A percentile compares a stretch with the other conserved stretches of the same genome.
phyloP scores from a whole-genome alignment of 2,797 vertebrate genomes.

The Glossophaga mutica region DNA sequence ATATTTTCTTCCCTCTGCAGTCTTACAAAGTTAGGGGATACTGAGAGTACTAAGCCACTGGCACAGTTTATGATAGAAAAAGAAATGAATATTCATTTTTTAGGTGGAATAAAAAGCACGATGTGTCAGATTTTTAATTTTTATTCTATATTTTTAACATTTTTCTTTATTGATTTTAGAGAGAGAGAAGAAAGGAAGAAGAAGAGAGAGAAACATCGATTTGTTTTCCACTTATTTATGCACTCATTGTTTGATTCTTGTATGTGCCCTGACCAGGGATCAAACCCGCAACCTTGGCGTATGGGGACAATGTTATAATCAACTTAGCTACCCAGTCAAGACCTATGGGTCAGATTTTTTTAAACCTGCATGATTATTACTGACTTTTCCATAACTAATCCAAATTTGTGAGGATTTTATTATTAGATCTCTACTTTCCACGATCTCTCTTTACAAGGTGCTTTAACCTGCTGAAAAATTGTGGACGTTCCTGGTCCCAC shows the following conservation, averaged over 20 bases:
- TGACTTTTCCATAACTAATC: background rate
- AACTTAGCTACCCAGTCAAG: no score
- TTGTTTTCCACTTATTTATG: no score
- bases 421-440: background rate
- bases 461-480: background rate
- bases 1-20: background rate
- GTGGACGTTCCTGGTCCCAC: background rate
- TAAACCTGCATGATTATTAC: background rate
- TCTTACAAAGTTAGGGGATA: background rate
- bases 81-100: background rate
- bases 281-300: no score
- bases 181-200: no score
- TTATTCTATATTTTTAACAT: no score
- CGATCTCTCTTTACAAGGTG: background rate
- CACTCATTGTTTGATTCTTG: no score
- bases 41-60: background rate
- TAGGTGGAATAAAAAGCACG: background rate
- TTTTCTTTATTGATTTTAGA: no score
- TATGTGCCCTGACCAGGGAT: no score
- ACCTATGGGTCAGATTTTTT: background rate
- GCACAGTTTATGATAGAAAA: background rate
- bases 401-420: background rate
- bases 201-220: no score
- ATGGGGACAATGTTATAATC: no score
- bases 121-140: background rate